Conservation (phyloP, 2,888 invertebrate genomes). For the Pelosia muscerda region DNA sequence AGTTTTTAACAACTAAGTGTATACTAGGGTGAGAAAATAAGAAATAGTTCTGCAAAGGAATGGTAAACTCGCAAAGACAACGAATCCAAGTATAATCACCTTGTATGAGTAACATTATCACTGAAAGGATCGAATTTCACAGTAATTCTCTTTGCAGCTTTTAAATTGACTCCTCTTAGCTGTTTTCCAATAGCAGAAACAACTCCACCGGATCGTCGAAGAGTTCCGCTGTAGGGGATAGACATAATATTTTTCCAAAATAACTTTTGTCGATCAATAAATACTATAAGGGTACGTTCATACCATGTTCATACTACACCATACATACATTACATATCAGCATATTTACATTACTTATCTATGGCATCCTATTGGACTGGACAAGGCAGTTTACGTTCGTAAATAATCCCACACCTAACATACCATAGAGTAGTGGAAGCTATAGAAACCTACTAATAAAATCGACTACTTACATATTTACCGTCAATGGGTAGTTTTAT, state of each 20-base stretch:
- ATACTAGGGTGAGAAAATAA: background rate
- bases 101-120: slow-evolving; percentile 88
- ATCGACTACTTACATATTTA: no score
- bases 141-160: slow-evolving; percentile 92
- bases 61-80: background rate
- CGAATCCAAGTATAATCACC: slow-evolving; percentile 74
- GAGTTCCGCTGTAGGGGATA: slow-evolving; percentile 90
- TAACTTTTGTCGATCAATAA: slow-evolving; percentile 22
- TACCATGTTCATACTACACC: background rate
- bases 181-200: slow-evolving; percentile 92
- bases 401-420: no score
- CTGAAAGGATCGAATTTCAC: slow-evolving; percentile 95
- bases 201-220: slow-evolving; percentile 89
- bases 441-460: no score
- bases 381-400: no score
- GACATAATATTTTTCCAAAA: slow-evolving; percentile 86
- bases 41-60: background rate
- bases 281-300: slow-evolving; percentile 6
- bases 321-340: background rate
- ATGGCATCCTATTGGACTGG: no score
- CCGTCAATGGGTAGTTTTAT: no score
- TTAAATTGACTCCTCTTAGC: slow-evolving; percentile 90
- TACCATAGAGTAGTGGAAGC: no score
- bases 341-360: no score
- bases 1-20: background rate